Conservation (phyloP, 2,113 vertebrate species). For the Gulo gulo region DNA sequence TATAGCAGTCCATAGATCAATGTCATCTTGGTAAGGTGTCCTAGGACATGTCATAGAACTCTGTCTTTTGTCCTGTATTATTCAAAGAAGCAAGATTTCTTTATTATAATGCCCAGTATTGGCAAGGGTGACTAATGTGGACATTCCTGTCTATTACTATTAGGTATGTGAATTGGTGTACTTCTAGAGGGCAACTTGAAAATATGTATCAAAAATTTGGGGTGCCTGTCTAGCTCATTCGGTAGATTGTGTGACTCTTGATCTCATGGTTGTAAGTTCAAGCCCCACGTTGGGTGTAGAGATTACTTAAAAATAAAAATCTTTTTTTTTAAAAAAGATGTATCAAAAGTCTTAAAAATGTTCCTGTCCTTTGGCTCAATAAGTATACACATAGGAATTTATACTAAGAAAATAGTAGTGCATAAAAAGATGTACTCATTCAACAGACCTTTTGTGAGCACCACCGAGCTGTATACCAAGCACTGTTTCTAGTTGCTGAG, state of each 20-base stretch:
- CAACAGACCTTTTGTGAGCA: conserved; percentile 23
- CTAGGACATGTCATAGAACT: conserved; percentile 15
- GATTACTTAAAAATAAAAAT: neutral
- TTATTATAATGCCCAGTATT: neutral
- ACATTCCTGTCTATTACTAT: neutral
- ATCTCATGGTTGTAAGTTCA: neutral
- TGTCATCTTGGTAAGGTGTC: neutral
- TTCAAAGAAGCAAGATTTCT: conserved; percentile 22
- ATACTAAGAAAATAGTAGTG: conserved; percentile 4
- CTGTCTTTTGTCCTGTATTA: conserved; percentile 33
- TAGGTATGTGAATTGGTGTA: neutral
- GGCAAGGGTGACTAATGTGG: conserved; percentile 10
- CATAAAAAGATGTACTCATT: conserved; percentile 35
- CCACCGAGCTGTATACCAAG: neutral
- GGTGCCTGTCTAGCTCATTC: neutral
- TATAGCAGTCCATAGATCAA: neutral
- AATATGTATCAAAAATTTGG: conserved; percentile 11
- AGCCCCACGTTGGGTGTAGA: neutral
- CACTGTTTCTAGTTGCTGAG: neutral
- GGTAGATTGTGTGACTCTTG: neutral
- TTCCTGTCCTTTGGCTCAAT: neutral
- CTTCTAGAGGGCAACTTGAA: conserved; percentile 46
- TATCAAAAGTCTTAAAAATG: conserved; percentile 28
- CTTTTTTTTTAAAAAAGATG: neutral
- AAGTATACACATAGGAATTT: conserved; percentile 9